Conservation (phyloP, 1,140 invertebrate genomes). For the Temnothorax curvispinosus region DNA sequence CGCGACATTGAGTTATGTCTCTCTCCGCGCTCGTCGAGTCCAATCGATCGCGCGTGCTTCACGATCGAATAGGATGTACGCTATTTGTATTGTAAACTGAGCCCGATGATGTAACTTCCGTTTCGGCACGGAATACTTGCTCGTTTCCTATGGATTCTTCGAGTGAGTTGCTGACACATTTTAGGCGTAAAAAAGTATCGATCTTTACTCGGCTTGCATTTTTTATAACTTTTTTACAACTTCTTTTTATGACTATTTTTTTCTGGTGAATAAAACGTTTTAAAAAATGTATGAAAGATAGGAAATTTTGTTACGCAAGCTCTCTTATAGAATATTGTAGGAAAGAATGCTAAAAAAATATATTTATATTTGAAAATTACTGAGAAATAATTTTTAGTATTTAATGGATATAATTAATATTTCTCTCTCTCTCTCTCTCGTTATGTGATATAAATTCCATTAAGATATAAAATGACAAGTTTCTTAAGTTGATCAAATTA, state of each 20-base stretch:
- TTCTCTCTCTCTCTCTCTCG: too few species aligned
- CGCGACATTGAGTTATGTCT: constrained; percentile 44
- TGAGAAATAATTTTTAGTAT: not conserved
- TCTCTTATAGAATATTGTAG: not conserved
- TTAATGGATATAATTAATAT: not conserved
- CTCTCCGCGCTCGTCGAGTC: constrained; percentile 34
- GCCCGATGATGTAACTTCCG: constrained; percentile 46
- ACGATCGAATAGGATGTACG: constrained; percentile 22
- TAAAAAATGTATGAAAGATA: not conserved
- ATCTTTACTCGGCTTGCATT: not conserved
- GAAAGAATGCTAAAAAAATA: not conserved
- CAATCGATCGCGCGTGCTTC: constrained; percentile 17
- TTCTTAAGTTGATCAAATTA: not conserved
- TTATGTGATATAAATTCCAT: not conserved
- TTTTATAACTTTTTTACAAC: not conserved
- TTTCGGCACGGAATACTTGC: not conserved
- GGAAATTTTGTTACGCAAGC: not conserved
- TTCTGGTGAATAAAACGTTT: not conserved
- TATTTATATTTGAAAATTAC: not conserved
- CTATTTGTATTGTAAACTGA: constrained; percentile 33
- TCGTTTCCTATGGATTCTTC: not conserved
- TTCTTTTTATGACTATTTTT: not conserved
- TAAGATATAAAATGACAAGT: not conserved
- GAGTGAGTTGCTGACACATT: not conserved
- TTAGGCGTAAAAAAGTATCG: not conserved